Conservation (phyloP, 1,140 invertebrate species). For the Meloidogyne exigua region DNA sequence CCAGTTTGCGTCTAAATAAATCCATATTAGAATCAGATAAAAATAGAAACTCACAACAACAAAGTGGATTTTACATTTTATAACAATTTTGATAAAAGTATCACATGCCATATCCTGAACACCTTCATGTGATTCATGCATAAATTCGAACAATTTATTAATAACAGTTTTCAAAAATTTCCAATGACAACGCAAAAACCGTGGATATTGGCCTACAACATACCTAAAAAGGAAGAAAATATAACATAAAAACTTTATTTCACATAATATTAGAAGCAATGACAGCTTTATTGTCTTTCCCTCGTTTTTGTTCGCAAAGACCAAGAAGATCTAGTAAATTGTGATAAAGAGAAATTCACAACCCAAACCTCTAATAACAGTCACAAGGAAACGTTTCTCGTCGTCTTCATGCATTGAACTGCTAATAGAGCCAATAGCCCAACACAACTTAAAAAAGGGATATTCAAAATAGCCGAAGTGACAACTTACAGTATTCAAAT, state of each 20-base stretch:
- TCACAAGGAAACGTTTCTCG: conserved; percentile 97
- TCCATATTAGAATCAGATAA: not conserved
- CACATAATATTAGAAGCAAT: conserved; percentile 99
- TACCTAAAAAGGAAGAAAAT: conserved; percentile 69
- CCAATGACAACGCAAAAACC: conserved; percentile 98
- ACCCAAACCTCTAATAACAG: conserved; percentile 80
- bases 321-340: conserved; percentile 78
- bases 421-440: conserved; percentile 99
- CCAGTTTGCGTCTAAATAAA: conserved; percentile 79
- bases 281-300: conserved; percentile 99
- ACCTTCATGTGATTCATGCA: conserved; percentile 99
- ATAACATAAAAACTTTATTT: not conserved
- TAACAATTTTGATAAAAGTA: conserved; percentile 99
- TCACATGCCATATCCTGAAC: conserved; percentile 95
- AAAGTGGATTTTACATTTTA: conserved; percentile 96
- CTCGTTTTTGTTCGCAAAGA: conserved; percentile 97
- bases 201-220: conserved; percentile 98
- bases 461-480: too few relatives aligned
- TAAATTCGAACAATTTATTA: conserved; percentile 99
- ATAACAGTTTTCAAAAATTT: conserved; percentile 99
- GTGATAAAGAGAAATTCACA: not conserved
- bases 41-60: conserved; percentile 68
- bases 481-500: conserved; percentile 77
- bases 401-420: conserved; percentile 99
- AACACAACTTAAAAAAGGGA: conserved; percentile 73